Base-by-base conservation (phyloP, 64 coral and sea anemone species). In the Stichodactyla mertensii region DNA sequence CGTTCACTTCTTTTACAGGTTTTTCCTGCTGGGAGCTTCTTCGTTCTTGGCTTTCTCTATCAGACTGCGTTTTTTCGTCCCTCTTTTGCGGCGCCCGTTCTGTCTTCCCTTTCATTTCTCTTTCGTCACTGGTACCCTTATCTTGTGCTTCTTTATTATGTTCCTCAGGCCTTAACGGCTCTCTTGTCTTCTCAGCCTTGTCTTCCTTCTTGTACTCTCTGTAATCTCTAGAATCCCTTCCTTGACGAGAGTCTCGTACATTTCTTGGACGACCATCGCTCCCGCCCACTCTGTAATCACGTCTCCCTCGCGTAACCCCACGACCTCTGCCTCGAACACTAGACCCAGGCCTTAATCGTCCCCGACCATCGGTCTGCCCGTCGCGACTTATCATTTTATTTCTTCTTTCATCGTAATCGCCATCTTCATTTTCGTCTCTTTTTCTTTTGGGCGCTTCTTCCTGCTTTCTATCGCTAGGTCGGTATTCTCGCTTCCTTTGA, bases 241-340 rank as follows among this genome's bases (percentile, higher is more conserved):
- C 4, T 66, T 55, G 24, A n/a, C 89, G 86, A 31, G 84, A 67
- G 66, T 91, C 89, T 57, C 85, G 89, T 6, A 69, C 12, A 55
- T 79, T 74, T 27, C 84, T 55, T 81, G 54, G 78, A 20, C 78
- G 78, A 81, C 54, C 31, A 79, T 79, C 78, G 14, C 51, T 54
- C 0, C 78, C 78, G 16, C 52, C 78, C 4, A 19, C 18, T 81
- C 78, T 81, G 15, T 81, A 81, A 15, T 81, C 78, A 28, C 13
- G 14, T 87, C 90, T 92, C 4, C 7, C 56, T 54, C 89, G 58
- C 57, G 91, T 61, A 24, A 77, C 83, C 23, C 87, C 91, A 64
- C 92, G 88, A 71, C 94, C 94, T 93, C 94, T 89, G 19, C 94
- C 94, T 85, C 94, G 90, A 22, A 83, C 54, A 59, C 87, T 89